Percentiles rank a stretch among this genome's conserved stretches.
These are phyloP conservation scores for Epinotia brunnichana DNA, from an alignment of 2,888 invertebrate species.

Conservation along the genomic window DNA sequence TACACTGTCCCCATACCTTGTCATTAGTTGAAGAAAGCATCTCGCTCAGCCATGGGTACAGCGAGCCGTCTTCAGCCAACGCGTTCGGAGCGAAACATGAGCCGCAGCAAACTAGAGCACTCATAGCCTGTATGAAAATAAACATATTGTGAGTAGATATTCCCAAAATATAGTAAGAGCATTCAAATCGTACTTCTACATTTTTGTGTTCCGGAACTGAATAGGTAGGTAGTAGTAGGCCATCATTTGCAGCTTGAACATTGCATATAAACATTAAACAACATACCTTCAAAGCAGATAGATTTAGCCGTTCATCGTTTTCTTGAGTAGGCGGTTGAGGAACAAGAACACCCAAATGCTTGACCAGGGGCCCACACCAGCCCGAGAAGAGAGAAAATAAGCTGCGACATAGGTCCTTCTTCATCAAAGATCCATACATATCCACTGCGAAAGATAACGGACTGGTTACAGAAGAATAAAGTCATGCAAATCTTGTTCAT, in stretches of 20 bases:
- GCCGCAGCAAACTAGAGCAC: slow-evolving; percentile 97
- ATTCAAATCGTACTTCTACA: too few relatives aligned
- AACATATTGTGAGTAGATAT: neutral
- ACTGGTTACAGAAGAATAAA: neutral
- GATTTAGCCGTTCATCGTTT: slow-evolving; percentile 84
- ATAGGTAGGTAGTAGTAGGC: too few relatives aligned
- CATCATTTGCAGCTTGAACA: too few relatives aligned
- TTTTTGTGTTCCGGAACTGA: too few relatives aligned
- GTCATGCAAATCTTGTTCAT: neutral
- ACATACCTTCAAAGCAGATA: slow-evolving; percentile 84
- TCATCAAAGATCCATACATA: slow-evolving; percentile 91
- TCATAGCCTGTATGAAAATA: slow-evolving; percentile 90
- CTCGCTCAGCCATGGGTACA: slow-evolving; percentile 97
- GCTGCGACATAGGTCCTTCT: slow-evolving; percentile 92
- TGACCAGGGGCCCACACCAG: slow-evolving; percentile 96
- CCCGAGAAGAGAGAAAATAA: slow-evolving; percentile 96
- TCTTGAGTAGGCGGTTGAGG: slow-evolving; percentile 66
- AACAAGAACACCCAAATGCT: slow-evolving; percentile 84
- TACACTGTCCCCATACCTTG: slow-evolving; percentile 86
- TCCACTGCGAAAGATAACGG: slow-evolving; percentile 87
- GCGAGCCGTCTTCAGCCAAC: slow-evolving; percentile 94
- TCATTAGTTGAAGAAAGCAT: slow-evolving; percentile 94
- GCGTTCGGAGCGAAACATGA: slow-evolving; percentile 95
- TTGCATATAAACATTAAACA: too few relatives aligned
- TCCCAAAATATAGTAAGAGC: too few relatives aligned